These are phyloP conservation scores for Atractosteus spatula DNA, from an alignment of 2,113 vertebrate genomes.

Conservation along the genomic window DNA sequence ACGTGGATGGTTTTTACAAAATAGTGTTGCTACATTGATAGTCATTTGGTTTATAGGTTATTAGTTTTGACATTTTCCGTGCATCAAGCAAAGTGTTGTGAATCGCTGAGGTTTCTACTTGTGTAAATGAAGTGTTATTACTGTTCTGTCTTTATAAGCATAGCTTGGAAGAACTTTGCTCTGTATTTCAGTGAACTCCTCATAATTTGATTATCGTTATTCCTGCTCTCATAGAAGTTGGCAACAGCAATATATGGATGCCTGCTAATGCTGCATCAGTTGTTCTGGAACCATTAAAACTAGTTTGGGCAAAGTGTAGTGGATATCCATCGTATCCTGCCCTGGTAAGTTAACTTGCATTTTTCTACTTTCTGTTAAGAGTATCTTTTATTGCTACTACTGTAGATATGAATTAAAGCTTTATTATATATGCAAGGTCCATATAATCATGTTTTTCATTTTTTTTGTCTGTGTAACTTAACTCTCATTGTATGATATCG, in stretches of 20 bases:
- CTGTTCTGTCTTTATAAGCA: slow-evolving; percentile 32
- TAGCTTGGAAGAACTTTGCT: slow-evolving; percentile 43
- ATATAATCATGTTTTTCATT: too few species aligned
- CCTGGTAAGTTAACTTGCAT: slow-evolving; percentile 76
- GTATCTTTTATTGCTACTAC: too few species aligned
- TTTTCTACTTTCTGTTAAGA: background rate
- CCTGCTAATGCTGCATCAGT: slow-evolving; percentile 85
- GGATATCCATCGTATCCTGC: slow-evolving; percentile 97
- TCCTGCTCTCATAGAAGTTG: slow-evolving; percentile 81
- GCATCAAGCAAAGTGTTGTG: too few species aligned
- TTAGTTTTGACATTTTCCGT: too few species aligned
- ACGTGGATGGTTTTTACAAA: too few species aligned
- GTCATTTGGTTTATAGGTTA: too few species aligned
- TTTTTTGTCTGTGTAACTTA: too few species aligned
- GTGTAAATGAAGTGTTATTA: background rate
- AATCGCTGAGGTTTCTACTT: too few species aligned
- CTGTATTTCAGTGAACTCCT: slow-evolving; percentile 50
- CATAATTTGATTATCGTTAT: slow-evolving; percentile 59
- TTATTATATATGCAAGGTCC: too few species aligned
- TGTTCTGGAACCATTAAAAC: slow-evolving; percentile 91
- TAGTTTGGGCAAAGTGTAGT: slow-evolving; percentile 99
- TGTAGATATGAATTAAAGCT: too few species aligned
- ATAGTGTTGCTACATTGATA: too few species aligned
- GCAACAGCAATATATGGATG: slow-evolving; percentile 95
- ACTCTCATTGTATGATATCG: too few species aligned